A percentile compares a stretch with the other conserved stretches of the same genome.
Evolutionary conservation across 2,797 vertebrate genomes (phyloP).

Genomic region (Salarias fasciatus): DNA sequence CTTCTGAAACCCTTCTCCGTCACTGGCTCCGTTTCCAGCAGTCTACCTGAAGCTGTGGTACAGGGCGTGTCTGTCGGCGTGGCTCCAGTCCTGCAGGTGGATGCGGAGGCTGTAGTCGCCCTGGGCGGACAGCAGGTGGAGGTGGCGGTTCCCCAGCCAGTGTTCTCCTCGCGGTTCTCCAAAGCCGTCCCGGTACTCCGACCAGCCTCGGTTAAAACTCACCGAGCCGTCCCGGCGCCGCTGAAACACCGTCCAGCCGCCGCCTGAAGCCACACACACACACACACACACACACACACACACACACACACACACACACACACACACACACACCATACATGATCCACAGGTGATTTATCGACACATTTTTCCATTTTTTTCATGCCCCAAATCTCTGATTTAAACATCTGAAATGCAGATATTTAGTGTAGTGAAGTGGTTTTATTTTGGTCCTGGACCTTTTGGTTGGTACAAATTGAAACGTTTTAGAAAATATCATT

Average conservation of each 20-base stretch:
- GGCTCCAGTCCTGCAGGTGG: conserved; percentile 87
- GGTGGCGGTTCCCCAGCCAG: conserved; percentile 84
- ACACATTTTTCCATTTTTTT: no score
- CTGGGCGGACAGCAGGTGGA: conserved; percentile 80
- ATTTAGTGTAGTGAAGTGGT: no score
- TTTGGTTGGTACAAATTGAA: no score
- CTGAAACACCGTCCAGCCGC: conserved; percentile 83
- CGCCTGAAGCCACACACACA: conserved; percentile 73
- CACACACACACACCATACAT: no score
- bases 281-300: not conserved
- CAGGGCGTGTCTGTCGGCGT: conserved; percentile 82
- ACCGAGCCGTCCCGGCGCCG: conserved; percentile 72
- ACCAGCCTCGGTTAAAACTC: conserved; percentile 82
- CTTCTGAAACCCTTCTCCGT: no score
- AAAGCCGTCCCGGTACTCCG: conserved; percentile 79
- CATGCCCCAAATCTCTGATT: no score
- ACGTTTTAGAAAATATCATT: no score
- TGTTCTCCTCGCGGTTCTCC: conserved; percentile 76
- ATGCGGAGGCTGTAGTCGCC: conserved; percentile 85
- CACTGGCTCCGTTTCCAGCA: no score
- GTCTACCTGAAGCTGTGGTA: conserved; percentile 78
- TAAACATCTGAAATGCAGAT: no score
- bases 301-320: no score
- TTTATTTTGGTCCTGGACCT: no score
- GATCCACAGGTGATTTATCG: no score